A percentile compares a stretch with the other conserved stretches of the same genome.
Conservation (phyloP, 2,888 invertebrate genomes). For the Meandrusa payeni region DNA sequence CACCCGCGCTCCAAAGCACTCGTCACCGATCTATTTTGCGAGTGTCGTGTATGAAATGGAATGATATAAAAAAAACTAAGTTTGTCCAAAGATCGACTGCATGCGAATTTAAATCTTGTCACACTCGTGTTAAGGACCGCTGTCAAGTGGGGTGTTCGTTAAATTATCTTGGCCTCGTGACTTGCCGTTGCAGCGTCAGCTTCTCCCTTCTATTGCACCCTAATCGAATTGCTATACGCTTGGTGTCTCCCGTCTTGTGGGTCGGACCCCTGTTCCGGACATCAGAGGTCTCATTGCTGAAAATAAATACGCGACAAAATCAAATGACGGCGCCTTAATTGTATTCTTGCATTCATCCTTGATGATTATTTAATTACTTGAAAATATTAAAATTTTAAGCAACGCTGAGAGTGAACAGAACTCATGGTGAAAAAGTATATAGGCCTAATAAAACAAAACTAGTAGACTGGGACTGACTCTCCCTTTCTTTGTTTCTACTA, state of each 20-base stretch:
- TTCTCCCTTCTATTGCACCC: conserved; percentile 72
- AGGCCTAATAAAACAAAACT: too few species aligned
- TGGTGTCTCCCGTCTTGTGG: conserved; percentile 70
- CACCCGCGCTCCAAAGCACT: conserved; percentile 50
- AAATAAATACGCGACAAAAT: conserved; percentile 74
- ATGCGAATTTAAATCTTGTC: conserved; percentile 28
- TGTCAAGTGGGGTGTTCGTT: conserved; percentile 23
- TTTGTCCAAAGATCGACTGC: background rate
- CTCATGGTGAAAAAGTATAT: too few species aligned
- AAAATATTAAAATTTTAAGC: too few species aligned
- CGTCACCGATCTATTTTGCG: conserved; percentile 76
- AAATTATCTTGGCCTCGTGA: conserved; percentile 36
- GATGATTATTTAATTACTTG: conserved; percentile 63
- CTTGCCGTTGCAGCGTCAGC: conserved; percentile 65
- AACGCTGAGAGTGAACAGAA: too few species aligned
- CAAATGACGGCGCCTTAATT: conserved; percentile 71
- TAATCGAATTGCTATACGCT: conserved; percentile 77
- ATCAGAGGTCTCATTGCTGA: conserved; percentile 67
- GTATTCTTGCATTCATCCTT: conserved; percentile 60
- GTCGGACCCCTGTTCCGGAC: conserved; percentile 65
- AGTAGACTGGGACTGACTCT: too few species aligned
- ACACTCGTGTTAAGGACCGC: conserved; percentile 21
- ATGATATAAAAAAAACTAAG: conserved; percentile 40
- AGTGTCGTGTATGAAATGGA: conserved; percentile 77
- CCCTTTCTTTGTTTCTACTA: too few species aligned